Conservation (phyloP, 2,113 vertebrate species). For the Xiphophorus couchianus region DNA sequence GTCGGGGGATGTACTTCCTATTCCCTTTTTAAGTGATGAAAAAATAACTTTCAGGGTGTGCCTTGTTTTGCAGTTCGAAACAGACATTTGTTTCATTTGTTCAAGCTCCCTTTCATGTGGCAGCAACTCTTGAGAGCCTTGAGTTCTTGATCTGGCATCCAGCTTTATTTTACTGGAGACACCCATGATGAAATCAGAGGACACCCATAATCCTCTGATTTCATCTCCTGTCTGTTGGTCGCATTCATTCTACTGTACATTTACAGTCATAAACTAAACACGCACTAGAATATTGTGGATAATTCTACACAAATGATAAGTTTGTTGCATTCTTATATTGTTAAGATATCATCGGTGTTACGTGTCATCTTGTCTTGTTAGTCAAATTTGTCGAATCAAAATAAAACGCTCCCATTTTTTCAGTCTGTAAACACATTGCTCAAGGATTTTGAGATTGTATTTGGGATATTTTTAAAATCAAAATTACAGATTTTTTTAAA, state of each 20-base stretch:
- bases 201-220: constrained; percentile 7
- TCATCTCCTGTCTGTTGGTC: constrained; percentile 5
- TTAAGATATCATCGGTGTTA: background rate
- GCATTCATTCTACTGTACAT: constrained; percentile 1
- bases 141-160: constrained; percentile 37
- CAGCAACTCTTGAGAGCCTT: constrained; percentile 29
- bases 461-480: no score
- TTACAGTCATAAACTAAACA: background rate
- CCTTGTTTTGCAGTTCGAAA: constrained; percentile 60
- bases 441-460: no score
- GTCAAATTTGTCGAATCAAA: background rate
- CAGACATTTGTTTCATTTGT: constrained; percentile 65
- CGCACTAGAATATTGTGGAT: background rate
- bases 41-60: constrained; percentile 74
- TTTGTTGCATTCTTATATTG: no score
- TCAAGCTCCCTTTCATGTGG: constrained; percentile 59
- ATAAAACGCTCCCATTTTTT: background rate
- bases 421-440: background rate
- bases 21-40: constrained; percentile 50
- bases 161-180: constrained; percentile 17
- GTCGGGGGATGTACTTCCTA: no score
- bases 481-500: no score
- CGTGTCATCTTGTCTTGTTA: background rate
- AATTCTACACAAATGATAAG: background rate
- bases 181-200: background rate